Evolutionary conservation across 2,797 vertebrate species (phyloP).

Genomic region (Sibirionetta formosa): DNA sequence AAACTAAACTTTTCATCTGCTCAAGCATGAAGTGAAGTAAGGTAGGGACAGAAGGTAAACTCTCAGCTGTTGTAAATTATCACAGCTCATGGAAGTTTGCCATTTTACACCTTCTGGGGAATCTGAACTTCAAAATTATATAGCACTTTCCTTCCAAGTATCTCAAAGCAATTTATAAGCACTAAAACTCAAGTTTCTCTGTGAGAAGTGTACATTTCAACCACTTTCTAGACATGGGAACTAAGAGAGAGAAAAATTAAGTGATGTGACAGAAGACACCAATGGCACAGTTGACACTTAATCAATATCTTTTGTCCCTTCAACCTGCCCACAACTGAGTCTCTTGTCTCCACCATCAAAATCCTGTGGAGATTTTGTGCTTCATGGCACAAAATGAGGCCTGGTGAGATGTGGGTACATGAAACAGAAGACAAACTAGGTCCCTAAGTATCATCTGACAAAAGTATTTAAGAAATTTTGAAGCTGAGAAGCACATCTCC

Average conservation of each 20-base stretch:
- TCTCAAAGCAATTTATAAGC: conserved; percentile 44
- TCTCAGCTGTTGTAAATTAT: conserved; percentile 62
- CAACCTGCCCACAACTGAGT: neutral
- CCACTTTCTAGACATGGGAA: neutral
- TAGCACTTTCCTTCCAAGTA: conserved; percentile 47
- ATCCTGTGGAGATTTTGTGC: neutral
- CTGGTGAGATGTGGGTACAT: neutral
- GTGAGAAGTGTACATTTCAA: conserved; percentile 8
- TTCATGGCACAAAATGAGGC: neutral
- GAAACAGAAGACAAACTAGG: neutral
- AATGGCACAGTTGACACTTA: neutral
- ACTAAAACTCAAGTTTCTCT: conserved; percentile 26
- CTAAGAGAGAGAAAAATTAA: conserved; percentile 4
- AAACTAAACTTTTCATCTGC: conserved; percentile 22
- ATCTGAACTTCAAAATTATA: conserved; percentile 63
- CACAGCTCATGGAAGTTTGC: conserved; percentile 53
- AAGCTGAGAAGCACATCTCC: neutral
- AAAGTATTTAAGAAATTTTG: neutral
- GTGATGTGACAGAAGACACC: neutral
- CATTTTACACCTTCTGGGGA: conserved; percentile 66
- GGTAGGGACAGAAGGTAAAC: conserved; percentile 59
- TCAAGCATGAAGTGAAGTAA: conserved; percentile 5
- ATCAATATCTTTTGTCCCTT: neutral
- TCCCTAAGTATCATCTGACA: neutral
- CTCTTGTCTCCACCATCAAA: neutral